These are phyloP conservation scores for Sarcophaga variegata DNA, from an alignment of 2,888 invertebrate genomes.

Conservation along the genomic window DNA sequence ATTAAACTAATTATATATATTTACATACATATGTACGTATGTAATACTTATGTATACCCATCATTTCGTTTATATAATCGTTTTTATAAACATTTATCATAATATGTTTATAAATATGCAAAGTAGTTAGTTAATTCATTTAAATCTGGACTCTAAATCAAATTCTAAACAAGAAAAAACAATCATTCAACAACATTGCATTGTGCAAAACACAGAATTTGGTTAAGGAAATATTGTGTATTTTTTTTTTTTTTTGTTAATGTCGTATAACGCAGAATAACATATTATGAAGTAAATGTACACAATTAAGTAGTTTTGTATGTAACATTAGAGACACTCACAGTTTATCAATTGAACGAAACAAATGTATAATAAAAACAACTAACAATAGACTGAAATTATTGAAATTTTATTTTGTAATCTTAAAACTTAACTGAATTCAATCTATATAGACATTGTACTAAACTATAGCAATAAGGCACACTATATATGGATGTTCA, in stretches of 20 bases:
- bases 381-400: not conserved
- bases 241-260: not conserved
- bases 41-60: constrained; percentile 16
- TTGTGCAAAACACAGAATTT: constrained; percentile 23
- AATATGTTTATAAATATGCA: too few relatives aligned
- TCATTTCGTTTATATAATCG: not conserved
- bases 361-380: not conserved
- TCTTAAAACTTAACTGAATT: too few relatives aligned
- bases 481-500: too few relatives aligned
- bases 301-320: not conserved
- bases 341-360: not conserved
- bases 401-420: too few relatives aligned
- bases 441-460: too few relatives aligned
- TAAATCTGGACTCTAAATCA: not conserved
- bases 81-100: not conserved
- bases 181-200: not conserved
- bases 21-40: not conserved
- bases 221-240: constrained; percentile 22
- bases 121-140: constrained; percentile 20
- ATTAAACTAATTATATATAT: not conserved
- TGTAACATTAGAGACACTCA: constrained; percentile 19
- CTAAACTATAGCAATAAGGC: too few relatives aligned
- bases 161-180: constrained; percentile 9
- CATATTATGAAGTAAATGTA: constrained; percentile 19
- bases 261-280: constrained; percentile 13